A percentile compares a stretch with the other conserved stretches of the same genome.
phyloP scores from a whole-genome alignment of 2,888 invertebrate genomes.

The Tolmerus cingulatus region DNA sequence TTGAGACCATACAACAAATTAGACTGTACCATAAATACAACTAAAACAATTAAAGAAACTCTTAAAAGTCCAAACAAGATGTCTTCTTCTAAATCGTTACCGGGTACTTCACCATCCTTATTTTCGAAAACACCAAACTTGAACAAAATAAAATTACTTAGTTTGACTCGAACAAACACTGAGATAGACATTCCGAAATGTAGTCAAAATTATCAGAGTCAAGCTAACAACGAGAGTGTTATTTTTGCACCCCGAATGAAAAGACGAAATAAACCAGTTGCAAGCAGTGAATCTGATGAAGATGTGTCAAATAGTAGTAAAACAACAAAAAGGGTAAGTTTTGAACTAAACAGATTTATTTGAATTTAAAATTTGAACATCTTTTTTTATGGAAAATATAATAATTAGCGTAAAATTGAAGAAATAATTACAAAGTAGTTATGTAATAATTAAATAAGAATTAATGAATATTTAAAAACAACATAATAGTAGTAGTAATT shows the following conservation, averaged over 20 bases:
- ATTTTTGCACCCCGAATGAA: background rate
- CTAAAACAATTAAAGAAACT: background rate
- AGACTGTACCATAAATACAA: background rate
- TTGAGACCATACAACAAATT: background rate
- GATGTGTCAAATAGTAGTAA: background rate
- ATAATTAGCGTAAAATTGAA: too few relatives aligned
- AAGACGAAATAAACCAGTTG: background rate
- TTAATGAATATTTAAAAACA: too few relatives aligned
- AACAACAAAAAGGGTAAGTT: background rate
- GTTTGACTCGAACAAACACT: background rate
- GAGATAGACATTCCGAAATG: background rate
- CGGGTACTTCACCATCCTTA: constrained; percentile 21
- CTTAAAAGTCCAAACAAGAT: background rate
- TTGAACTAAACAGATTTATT: background rate
- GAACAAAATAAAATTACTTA: background rate
- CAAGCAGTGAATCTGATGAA: constrained; percentile 28
- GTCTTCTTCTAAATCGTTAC: background rate
- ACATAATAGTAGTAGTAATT: too few relatives aligned
- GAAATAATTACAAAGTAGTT: too few relatives aligned
- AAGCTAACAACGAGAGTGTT: background rate
- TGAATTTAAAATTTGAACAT: background rate
- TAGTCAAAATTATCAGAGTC: background rate
- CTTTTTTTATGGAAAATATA: background rate
- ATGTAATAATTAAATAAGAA: too few relatives aligned
- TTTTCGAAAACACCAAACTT: background rate